Evolutionary conservation across 2,113 vertebrate genomes (phyloP).

Genomic region (Chlorodrepanis virens): DNA sequence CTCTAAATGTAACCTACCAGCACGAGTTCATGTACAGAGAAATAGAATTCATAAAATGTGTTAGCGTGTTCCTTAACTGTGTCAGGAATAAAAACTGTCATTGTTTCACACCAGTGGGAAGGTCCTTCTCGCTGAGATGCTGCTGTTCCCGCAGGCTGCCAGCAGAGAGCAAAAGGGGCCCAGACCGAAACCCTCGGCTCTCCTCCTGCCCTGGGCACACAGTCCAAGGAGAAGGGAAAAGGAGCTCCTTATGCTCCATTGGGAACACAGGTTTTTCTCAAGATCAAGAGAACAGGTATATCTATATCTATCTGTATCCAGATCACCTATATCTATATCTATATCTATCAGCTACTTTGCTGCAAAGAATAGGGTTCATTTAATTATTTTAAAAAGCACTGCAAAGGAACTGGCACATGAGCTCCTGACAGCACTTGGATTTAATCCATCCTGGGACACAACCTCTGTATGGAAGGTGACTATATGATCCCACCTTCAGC

Average conservation of each 20-base stretch:
- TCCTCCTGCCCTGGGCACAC: background rate
- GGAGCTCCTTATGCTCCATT: background rate
- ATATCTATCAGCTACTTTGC: background rate
- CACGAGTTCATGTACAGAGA: background rate
- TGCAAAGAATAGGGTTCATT: background rate
- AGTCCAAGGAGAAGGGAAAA: background rate
- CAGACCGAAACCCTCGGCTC: background rate
- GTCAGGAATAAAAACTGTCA: background rate
- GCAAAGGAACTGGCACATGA: background rate
- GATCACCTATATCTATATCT: background rate
- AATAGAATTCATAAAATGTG: background rate
- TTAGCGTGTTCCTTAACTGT: fast-evolving
- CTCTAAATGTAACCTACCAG: background rate
- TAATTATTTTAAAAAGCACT: background rate
- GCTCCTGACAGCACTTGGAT: background rate
- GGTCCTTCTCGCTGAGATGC: background rate
- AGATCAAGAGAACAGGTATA: background rate
- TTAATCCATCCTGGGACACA: background rate
- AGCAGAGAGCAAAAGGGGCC: conserved; percentile 47
- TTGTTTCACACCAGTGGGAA: background rate
- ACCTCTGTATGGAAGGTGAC: background rate
- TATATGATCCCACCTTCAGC: background rate
- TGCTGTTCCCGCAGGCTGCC: conserved; percentile 10
- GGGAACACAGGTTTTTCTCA: background rate
- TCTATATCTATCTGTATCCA: background rate